phyloP scores from a whole-genome alignment of 2,888 invertebrate genomes.

The Halocaridina rubra region DNA sequence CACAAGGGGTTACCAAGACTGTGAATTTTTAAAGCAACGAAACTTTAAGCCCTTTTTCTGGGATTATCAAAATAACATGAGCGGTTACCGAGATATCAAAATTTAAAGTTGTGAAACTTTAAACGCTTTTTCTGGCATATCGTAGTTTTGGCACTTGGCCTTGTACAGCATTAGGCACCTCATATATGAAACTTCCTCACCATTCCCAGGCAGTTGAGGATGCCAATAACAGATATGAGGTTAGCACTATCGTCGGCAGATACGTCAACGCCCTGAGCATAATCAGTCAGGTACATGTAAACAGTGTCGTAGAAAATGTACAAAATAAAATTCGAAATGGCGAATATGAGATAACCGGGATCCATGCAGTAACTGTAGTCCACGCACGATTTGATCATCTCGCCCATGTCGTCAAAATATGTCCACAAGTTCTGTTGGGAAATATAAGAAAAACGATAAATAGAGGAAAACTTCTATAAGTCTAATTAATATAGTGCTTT shows the following conservation, averaged over 20 bases:
- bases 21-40: too few species aligned
- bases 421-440: slow-evolving; percentile 78
- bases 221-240: slow-evolving; percentile 86
- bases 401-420: slow-evolving; percentile 76
- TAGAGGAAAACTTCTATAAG: background rate
- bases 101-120: too few species aligned
- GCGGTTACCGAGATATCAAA: too few species aligned
- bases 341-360: slow-evolving; percentile 83
- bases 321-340: slow-evolving; percentile 86
- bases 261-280: slow-evolving; percentile 80
- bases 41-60: too few species aligned
- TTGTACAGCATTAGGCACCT: too few species aligned
- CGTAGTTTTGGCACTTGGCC: too few species aligned
- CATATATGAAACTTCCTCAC: slow-evolving; percentile 72
- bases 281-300: slow-evolving; percentile 92
- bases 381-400: slow-evolving; percentile 80
- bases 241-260: slow-evolving; percentile 77
- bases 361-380: slow-evolving; percentile 81
- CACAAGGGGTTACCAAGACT: too few species aligned
- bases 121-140: too few species aligned
- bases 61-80: too few species aligned
- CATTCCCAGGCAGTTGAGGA: slow-evolving; percentile 92
- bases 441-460: background rate
- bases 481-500: background rate
- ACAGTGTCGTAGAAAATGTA: slow-evolving; percentile 93